Evolutionary conservation across 1,140 invertebrate species (phyloP).

Genomic region (Dreissena rostriformis): DNA sequence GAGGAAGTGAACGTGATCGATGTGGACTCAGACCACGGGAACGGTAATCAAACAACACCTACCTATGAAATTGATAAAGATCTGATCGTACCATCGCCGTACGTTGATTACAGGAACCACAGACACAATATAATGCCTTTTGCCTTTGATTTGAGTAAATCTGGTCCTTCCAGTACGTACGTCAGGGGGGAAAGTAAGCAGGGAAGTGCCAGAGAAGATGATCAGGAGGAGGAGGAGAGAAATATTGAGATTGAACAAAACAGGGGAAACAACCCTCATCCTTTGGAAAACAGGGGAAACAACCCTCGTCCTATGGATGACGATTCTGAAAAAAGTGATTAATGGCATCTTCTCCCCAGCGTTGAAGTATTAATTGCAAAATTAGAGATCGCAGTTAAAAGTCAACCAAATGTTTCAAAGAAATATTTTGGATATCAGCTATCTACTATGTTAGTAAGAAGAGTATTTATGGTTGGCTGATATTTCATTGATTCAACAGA

Average conservation of each 20-base stretch:
- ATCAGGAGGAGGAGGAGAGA: background rate
- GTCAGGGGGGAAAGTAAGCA: constrained; percentile 13
- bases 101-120: constrained; percentile 50
- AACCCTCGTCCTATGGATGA: background rate
- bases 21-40: constrained; percentile 30
- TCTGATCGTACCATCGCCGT: constrained; percentile 47
- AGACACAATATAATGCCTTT: constrained; percentile 56
- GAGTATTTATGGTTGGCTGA: no score
- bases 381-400: no score
- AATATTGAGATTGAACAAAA: constrained; percentile 1
- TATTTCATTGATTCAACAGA: no score
- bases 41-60: constrained; percentile 47
- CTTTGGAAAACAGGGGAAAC: background rate
- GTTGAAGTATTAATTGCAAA: no score
- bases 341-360: background rate
- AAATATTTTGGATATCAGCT: no score
- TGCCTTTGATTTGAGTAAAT: constrained; percentile 48
- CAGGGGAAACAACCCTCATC: background rate
- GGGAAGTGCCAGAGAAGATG: background rate
- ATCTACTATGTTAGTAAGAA: no score
- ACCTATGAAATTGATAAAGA: constrained; percentile 49
- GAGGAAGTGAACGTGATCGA: constrained; percentile 45
- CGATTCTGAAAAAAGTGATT: background rate
- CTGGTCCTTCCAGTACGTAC: constrained; percentile 25
- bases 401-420: no score